phyloP scores from a whole-genome alignment of 2,797 vertebrate species.

The Sibirionetta formosa region DNA sequence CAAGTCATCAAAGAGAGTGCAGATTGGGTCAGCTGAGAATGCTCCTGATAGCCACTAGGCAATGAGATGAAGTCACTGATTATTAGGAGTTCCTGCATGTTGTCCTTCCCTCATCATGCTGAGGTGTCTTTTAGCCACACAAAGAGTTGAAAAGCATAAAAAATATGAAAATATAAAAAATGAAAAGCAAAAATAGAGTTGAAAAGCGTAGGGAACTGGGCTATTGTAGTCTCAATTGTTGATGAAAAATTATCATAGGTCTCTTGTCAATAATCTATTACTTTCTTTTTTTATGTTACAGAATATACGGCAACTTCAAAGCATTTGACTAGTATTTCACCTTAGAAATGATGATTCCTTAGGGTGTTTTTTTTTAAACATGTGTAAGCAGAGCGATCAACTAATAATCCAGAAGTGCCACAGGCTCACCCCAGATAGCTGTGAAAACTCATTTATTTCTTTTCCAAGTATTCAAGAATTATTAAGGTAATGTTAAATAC shows the following conservation, averaged over 20 bases:
- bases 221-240: neutral
- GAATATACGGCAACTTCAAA: neutral
- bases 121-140: neutral
- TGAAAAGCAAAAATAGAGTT: no score
- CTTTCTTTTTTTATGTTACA: neutral
- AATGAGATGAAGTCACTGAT: accelerated
- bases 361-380: no score
- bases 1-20: accelerated
- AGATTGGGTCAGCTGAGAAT: neutral
- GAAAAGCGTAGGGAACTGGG: neutral
- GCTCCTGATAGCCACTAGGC: neutral
- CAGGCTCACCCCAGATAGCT: neutral
- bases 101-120: neutral
- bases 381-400: neutral
- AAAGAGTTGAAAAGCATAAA: no score
- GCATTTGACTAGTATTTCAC: neutral
- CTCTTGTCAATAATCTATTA: neutral
- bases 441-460: neutral
- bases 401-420: neutral
- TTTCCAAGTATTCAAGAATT: neutral
- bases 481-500: neutral
- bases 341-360: neutral
- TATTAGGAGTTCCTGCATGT: neutral
- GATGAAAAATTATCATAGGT: neutral
- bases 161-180: no score